These are phyloP conservation scores for Drosophila sordidula DNA, from an alignment of 2,888 invertebrate species.

Conservation along the genomic window DNA sequence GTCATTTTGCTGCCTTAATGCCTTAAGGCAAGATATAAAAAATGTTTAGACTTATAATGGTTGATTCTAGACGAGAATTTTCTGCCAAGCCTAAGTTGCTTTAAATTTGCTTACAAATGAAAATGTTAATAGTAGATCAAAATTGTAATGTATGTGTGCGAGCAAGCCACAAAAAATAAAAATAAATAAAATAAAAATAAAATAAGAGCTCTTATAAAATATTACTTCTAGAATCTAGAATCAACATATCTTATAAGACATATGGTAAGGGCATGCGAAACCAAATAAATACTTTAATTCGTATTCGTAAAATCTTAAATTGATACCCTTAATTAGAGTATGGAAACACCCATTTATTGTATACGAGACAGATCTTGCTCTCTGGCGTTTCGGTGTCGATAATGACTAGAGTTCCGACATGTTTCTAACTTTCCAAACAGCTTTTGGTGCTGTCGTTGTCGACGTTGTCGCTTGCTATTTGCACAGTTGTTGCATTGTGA, in stretches of 20 bases:
- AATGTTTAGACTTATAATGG: neutral
- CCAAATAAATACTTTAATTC: neutral
- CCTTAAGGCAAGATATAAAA: neutral
- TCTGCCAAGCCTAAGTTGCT: too few species aligned
- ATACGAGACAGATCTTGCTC: slow-evolving; percentile 37
- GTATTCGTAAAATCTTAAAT: neutral
- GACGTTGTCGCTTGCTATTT: slow-evolving; percentile 76
- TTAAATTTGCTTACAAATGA: too few species aligned
- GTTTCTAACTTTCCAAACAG: slow-evolving; percentile 78
- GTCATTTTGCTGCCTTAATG: neutral
- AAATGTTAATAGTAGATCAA: neutral
- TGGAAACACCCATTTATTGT: slow-evolving; percentile 7
- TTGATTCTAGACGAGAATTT: neutral
- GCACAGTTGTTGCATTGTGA: slow-evolving; percentile 78
- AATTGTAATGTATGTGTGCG: too few species aligned
- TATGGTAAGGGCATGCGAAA: neutral
- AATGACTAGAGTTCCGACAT: slow-evolving; percentile 51
- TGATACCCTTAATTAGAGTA: slow-evolving; percentile 39
- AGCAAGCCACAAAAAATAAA: too few species aligned
- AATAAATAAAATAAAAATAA: too few species aligned
- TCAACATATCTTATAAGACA: neutral
- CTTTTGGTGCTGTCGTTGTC: slow-evolving; percentile 54
- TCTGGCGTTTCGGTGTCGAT: slow-evolving; percentile 30
- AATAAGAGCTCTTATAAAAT: too few species aligned
- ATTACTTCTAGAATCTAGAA: neutral